Evolutionary conservation across 2,113 vertebrate species (phyloP).

Genomic region (Felis chaus): DNA sequence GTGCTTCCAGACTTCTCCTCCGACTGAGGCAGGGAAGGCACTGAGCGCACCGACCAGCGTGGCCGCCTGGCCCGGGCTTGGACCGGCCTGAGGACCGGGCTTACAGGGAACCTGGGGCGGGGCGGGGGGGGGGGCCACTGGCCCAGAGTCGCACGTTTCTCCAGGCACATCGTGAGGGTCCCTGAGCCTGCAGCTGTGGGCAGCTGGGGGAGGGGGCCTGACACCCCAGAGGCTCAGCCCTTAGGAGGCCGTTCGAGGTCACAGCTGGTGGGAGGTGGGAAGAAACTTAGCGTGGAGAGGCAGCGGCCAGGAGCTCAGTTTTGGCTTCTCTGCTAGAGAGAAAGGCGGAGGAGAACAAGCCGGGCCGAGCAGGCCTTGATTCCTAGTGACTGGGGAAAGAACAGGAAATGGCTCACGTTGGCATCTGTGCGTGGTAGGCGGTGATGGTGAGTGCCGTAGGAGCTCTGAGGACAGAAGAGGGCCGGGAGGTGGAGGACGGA

Average conservation of each 20-base stretch:
- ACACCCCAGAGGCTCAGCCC: background rate
- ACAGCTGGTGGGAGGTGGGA: background rate
- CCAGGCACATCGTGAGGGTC: background rate
- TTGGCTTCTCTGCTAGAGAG: background rate
- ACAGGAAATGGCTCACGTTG: background rate
- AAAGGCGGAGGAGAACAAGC: background rate
- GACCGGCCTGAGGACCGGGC: background rate
- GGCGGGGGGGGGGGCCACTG: background rate
- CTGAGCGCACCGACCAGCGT: accelerated
- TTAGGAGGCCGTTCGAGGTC: background rate
- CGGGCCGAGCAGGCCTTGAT: background rate
- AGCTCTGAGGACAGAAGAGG: background rate
- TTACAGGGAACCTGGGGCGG: background rate
- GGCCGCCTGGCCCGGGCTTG: background rate
- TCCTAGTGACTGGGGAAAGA: background rate
- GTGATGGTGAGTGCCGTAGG: background rate
- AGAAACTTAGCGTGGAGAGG: background rate
- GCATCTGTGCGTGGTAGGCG: background rate
- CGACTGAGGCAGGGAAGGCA: background rate
- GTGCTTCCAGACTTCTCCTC: background rate
- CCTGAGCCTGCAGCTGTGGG: background rate
- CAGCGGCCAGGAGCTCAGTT: background rate
- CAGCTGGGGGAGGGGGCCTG: background rate
- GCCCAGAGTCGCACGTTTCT: background rate
- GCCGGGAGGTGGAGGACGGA: background rate